A percentile compares a stretch with the other conserved stretches of the same genome.
phyloP scores from a whole-genome alignment of 1,140 invertebrate genomes.

The Aphaenogaster ashmeadi region DNA sequence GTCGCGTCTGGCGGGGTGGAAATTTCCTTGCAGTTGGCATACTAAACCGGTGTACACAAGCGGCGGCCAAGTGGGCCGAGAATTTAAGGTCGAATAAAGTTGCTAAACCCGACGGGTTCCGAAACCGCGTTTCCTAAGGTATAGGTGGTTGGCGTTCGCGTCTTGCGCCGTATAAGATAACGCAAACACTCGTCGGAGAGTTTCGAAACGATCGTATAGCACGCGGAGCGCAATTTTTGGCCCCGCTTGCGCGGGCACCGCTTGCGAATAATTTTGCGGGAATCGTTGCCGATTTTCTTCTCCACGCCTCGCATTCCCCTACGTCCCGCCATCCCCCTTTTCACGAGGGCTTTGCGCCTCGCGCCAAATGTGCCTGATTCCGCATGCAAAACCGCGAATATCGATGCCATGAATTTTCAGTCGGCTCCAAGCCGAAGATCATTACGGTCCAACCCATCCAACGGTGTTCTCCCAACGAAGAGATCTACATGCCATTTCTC shows the following conservation, averaged over 20 bases:
- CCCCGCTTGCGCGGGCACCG: not conserved
- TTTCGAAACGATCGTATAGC: conserved; percentile 24
- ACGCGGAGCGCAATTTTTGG: conserved; percentile 64
- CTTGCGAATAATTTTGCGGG: conserved; percentile 53
- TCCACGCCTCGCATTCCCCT: conserved; percentile 2
- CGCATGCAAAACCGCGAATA: conserved; percentile 67
- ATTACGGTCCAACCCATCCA: conserved; percentile 31
- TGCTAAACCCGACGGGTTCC: conserved; percentile 43
- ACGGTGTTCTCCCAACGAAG: not conserved
- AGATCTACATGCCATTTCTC: conserved; percentile 51
- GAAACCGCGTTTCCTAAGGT: conserved; percentile 59
- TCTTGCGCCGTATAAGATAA: conserved; percentile 69
- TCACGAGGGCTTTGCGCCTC: conserved; percentile 36
- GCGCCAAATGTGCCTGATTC: conserved; percentile 62
- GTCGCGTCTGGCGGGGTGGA: conserved; percentile 36
- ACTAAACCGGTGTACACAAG: conserved; percentile 24
- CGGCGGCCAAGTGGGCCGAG: conserved; percentile 65
- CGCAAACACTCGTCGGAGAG: conserved; percentile 30
- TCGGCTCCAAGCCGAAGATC: conserved; percentile 38
- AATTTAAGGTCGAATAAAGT: conserved; percentile 76
- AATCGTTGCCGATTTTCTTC: conserved; percentile 57
- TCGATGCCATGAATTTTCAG: conserved; percentile 68
- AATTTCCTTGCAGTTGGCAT: conserved; percentile 56
- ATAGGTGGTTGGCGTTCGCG: conserved; percentile 67
- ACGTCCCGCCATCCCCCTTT: conserved; percentile 16